Evolutionary conservation across 2,888 invertebrate species (phyloP).

Genomic region (Plebejus melissa): DNA sequence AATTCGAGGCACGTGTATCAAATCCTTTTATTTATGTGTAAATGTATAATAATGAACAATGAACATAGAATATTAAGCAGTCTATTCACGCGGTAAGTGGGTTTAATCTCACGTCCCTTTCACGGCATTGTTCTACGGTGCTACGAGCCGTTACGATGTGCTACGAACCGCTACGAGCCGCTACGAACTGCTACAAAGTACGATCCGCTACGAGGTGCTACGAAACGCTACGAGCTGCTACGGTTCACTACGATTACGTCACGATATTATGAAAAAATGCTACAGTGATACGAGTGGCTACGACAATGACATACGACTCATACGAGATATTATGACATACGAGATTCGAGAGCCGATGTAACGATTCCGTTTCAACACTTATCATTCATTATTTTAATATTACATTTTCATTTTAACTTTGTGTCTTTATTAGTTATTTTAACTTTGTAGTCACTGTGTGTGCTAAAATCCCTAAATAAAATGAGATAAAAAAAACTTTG

Average conservation of each 20-base stretch:
- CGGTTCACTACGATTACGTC: too few relatives aligned
- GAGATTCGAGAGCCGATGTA: slow-evolving; percentile 15
- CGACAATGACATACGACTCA: too few relatives aligned
- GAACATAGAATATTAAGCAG: not conserved
- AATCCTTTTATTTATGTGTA: not conserved
- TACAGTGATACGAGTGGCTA: too few relatives aligned
- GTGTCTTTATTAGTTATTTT: too few relatives aligned
- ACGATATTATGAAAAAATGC: too few relatives aligned
- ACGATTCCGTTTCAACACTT: slow-evolving; percentile 16
- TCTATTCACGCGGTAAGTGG: slow-evolving; percentile 22
- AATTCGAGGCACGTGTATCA: not conserved
- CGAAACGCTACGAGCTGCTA: too few relatives aligned
- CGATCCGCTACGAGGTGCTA: too few relatives aligned
- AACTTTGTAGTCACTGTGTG: too few relatives aligned
- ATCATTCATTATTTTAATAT: not conserved
- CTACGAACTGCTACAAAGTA: not conserved
- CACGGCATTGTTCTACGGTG: slow-evolving; percentile 23
- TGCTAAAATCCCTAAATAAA: too few relatives aligned
- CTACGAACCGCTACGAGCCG: too few relatives aligned
- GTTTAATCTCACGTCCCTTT: slow-evolving; percentile 27
- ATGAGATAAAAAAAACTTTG: too few relatives aligned
- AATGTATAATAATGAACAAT: not conserved
- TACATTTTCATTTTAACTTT: not conserved
- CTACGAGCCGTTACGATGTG: not conserved
- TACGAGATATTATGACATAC: too few relatives aligned